phyloP scores from a whole-genome alignment of 2,888 invertebrate species.

The Druceiella hillmani region DNA sequence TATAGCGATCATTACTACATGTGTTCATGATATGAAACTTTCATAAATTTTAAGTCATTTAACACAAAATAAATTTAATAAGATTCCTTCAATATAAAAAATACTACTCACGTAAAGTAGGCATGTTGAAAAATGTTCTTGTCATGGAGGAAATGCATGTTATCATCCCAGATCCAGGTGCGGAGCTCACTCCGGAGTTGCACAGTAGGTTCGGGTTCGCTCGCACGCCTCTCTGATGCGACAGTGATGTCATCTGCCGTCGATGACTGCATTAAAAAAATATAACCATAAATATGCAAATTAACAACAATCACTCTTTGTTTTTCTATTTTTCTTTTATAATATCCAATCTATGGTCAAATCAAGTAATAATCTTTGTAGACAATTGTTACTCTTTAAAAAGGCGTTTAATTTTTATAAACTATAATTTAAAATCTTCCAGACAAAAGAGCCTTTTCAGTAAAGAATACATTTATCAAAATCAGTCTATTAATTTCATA shows the following conservation, averaged over 20 bases:
- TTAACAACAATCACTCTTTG: neutral
- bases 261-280: constrained; percentile 20
- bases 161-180: constrained; percentile 97
- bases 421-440: too few species aligned
- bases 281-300: neutral
- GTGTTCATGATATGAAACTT: too few species aligned
- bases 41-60: neutral
- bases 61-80: neutral
- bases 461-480: too few species aligned
- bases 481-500: too few species aligned
- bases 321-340: neutral
- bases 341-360: too few species aligned
- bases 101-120: constrained; percentile 75
- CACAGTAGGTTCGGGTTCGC: constrained; percentile 33
- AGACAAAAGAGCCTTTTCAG: too few species aligned
- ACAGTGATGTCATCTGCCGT: constrained; percentile 30
- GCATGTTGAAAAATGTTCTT: constrained; percentile 95
- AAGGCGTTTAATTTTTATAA: too few species aligned
- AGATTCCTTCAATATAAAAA: constrained; percentile 3
- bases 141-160: constrained; percentile 91
- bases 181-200: constrained; percentile 75
- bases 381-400: too few species aligned
- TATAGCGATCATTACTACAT: too few species aligned
- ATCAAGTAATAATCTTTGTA: too few species aligned
- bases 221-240: constrained; percentile 28